Evolutionary conservation across 2,113 vertebrate species (phyloP), one percentile per base, ranked within the genome.

Genomic region (Misgurnus mizolepis): DNA sequence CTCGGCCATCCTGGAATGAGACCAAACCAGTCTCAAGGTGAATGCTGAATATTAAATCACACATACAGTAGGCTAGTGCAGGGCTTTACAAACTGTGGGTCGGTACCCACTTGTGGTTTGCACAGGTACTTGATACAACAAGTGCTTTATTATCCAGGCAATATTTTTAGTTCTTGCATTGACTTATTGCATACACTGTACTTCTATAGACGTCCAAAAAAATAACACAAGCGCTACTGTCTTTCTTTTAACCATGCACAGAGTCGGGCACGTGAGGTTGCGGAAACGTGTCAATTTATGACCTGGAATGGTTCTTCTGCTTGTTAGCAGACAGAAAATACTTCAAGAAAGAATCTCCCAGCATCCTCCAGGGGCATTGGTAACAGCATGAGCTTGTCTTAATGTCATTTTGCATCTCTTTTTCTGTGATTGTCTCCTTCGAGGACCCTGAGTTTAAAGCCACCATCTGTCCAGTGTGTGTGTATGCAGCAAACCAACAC

Each of bases 181-280:
- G 27, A 34, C 27, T 34, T 34, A 1, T 34, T 34, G 27, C 27
- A 34, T 34, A 34, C 1, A 2, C 27, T 2, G 27, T 50, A 12
- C 6, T 11, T 50, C 49, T 12, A 11, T 12, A 58, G 6, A 56
- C 8, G 9, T 49, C 56, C 3, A 6, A 10, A 12, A 58, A 58
- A n/a, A 40, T 2, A 18, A 39, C 71, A 60, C 14, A 60, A 62
- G 18, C 5, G 5, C 22, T 34, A 2, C 22, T 41, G 15, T 7
- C 15, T 75, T 64, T 43, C 2, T 5, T 56, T 4, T 43, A 43
- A 43, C n/a, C 4, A 11, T 60, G 43, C 17, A 14, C 55, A 45
- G 11, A 61, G 40, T 81, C 66, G 76, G 78, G 77, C 89, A 91
- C 87, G 90, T 91, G 91, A 86, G 87, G 75, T 85, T 80, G 86